Conservation (phyloP, 2,797 vertebrate species). For the Eulemur rubriventer region DNA sequence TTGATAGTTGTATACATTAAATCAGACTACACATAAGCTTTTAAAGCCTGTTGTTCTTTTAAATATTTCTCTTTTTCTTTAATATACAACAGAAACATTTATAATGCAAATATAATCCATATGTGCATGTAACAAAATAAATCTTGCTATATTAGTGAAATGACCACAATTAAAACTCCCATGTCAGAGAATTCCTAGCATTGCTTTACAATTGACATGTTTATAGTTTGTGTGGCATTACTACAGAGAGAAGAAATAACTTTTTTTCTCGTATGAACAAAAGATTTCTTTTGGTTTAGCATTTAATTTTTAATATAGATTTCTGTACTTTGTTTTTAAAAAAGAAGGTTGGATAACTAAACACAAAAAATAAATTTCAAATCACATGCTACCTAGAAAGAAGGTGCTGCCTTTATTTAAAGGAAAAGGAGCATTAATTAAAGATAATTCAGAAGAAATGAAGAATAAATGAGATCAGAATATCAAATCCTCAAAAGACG, state of each 20-base stretch:
- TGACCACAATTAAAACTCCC: not conserved
- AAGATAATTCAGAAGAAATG: not conserved
- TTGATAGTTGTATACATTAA: not conserved
- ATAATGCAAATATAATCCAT: not conserved
- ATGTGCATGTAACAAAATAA: not conserved
- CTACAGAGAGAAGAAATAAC: not conserved
- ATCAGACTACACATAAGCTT: not conserved
- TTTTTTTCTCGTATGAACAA: not conserved
- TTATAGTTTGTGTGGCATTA: not conserved
- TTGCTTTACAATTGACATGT: not conserved
- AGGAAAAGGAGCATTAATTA: not conserved
- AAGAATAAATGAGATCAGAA: not conserved
- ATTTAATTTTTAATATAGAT: not conserved
- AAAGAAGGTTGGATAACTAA: not conserved
- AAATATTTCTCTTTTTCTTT: not conserved
- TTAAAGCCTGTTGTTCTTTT: not conserved
- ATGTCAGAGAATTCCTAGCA: not conserved
- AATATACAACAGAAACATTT: not conserved
- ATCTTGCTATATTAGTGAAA: not conserved
- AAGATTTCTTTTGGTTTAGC: not conserved
- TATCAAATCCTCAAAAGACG: not conserved
- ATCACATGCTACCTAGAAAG: not conserved
- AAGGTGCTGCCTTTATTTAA: not conserved
- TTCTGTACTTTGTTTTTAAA: not conserved
- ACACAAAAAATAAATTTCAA: not conserved